These are phyloP conservation scores for Leptinotarsa rubiginosa DNA, from an alignment of 2,888 invertebrate genomes.

Conservation along the genomic window DNA sequence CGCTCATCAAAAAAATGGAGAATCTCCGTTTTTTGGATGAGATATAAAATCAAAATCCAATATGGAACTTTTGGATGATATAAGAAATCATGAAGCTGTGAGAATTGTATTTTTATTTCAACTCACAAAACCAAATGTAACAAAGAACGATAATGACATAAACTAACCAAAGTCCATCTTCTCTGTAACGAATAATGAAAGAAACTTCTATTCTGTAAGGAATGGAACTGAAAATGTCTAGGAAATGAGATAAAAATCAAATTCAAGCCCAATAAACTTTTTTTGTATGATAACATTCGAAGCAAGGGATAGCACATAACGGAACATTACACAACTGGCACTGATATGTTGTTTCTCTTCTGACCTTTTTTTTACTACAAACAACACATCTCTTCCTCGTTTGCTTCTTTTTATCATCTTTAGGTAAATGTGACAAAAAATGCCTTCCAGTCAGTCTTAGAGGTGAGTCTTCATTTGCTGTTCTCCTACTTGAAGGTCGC, in stretches of 20 bases:
- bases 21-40: constrained; percentile 13
- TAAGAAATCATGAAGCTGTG: constrained; percentile 2
- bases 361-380: constrained; percentile 19
- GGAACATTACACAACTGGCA: constrained; percentile 22
- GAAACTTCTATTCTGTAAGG: neutral
- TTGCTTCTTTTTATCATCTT: constrained; percentile 19
- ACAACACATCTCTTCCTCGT: constrained; percentile 20
- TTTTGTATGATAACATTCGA: constrained; percentile 19
- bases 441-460: constrained; percentile 17
- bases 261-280: constrained; percentile 13
- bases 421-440: constrained; percentile 5
- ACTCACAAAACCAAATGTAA: neutral
- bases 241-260: constrained; percentile 1
- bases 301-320: constrained; percentile 21
- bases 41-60: constrained; percentile 8
- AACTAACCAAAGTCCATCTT: neutral
- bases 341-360: constrained; percentile 25
- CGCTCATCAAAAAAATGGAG: constrained; percentile 18
- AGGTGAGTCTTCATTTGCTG: constrained; percentile 13
- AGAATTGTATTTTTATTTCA: constrained; percentile 1
- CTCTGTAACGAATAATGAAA: constrained; percentile 1
- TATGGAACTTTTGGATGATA: constrained; percentile 19
- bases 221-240: constrained; percentile 1
- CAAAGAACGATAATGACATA: constrained; percentile 1
- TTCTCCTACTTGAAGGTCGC: constrained; percentile 2